A percentile compares a stretch with the other conserved stretches of the same genome.
Evolutionary conservation across 2,113 vertebrate genomes (phyloP).

Genomic region (Lepidothrix coronata): DNA sequence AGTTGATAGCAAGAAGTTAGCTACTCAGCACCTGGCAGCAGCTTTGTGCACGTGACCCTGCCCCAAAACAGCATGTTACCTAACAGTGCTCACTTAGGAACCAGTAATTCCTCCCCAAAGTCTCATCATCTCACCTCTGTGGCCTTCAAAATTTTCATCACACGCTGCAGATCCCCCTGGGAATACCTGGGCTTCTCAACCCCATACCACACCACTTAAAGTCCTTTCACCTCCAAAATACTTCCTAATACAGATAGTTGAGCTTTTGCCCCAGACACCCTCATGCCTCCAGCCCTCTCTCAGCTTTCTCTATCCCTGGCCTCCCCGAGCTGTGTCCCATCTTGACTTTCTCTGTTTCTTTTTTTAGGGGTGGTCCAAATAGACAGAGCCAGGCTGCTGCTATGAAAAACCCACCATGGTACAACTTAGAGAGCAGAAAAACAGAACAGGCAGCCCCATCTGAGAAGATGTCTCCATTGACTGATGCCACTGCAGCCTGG

Average conservation of each 20-base stretch:
- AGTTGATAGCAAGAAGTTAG: neutral
- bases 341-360: neutral
- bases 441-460: neutral
- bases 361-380: neutral
- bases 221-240: neutral
- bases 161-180: neutral
- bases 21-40: neutral
- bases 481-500: neutral
- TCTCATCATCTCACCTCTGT: neutral
- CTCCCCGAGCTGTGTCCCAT: neutral
- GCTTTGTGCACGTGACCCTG: neutral
- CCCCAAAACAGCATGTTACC: neutral
- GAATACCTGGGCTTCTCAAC: neutral
- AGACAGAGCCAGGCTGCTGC: neutral
- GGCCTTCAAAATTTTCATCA: neutral
- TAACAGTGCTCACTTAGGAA: neutral
- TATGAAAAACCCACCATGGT: neutral
- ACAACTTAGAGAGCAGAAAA: neutral
- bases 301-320: neutral
- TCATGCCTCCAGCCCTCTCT: neutral
- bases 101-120: neutral
- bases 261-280: neutral
- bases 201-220: neutral
- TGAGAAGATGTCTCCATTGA: neutral
- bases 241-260: neutral